phyloP scores from a whole-genome alignment of 37 sponge, comb jelly and placozoan species.

The Spongilla lacustris region DNA sequence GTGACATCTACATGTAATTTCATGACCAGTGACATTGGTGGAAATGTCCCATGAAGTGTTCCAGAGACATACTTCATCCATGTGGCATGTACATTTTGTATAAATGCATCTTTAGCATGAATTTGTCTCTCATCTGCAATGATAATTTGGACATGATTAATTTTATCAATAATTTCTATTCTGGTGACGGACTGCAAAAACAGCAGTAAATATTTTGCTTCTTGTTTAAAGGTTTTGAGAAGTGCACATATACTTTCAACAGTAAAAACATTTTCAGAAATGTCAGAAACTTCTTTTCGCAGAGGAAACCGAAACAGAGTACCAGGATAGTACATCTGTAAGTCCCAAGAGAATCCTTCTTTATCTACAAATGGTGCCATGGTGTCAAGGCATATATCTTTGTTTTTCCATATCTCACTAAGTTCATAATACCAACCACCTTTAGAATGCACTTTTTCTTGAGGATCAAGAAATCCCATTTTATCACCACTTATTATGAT shows the following conservation, averaged over 20 bases:
- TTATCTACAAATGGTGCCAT: conserved; percentile 45
- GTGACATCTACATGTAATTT: background rate
- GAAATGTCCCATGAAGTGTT: no score
- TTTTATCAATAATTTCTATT: conserved; percentile 22
- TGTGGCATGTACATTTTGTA: background rate
- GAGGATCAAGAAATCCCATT: conserved; percentile 75
- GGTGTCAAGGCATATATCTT: background rate
- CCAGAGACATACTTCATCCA: background rate
- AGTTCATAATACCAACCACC: conserved; percentile 4
- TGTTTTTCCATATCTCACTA: no score
- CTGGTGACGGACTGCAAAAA: conserved; percentile 51
- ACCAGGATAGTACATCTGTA: conserved; percentile 11
- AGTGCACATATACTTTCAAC: conserved; percentile 24
- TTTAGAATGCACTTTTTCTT: conserved; percentile 41
- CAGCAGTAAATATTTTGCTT: conserved; percentile 48
- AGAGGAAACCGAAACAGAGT: conserved; percentile 87
- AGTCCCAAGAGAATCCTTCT: conserved; percentile 18
- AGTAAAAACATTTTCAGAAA: conserved; percentile 36
- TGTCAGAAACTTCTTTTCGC: conserved; percentile 27
- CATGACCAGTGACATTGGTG: background rate
- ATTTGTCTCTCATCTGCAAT: no score
- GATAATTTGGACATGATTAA: no score
- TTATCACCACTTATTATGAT: conserved; percentile 62
- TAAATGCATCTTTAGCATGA: no score
- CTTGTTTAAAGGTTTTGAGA: conserved; percentile 17